A percentile compares a stretch with the other conserved stretches of the same genome.
Evolutionary conservation across 2,113 vertebrate genomes (phyloP).

Genomic region (Hippopotamus amphibius): DNA sequence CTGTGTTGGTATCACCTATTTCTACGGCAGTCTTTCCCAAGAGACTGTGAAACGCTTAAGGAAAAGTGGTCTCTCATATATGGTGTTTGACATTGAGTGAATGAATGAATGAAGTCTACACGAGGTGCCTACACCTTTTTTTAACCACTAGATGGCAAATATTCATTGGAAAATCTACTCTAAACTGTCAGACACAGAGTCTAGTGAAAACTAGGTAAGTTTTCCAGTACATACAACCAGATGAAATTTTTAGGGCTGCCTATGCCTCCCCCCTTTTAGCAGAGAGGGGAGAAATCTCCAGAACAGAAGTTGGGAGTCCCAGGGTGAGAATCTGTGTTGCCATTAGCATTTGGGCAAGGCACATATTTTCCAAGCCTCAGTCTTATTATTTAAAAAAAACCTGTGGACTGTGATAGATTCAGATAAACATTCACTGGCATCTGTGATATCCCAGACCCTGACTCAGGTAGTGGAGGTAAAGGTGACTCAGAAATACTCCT

Average conservation of each 20-base stretch:
- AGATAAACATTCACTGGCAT: background rate
- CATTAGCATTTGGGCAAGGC: background rate
- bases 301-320: background rate
- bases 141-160: constrained; percentile 48
- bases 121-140: background rate
- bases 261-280: background rate
- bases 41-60: background rate
- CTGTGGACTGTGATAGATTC: background rate
- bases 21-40: background rate
- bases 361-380: background rate
- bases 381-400: background rate
- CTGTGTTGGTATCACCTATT: background rate
- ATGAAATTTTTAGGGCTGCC: background rate
- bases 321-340: background rate
- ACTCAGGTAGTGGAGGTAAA: background rate
- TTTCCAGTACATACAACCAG: background rate
- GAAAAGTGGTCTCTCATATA: background rate
- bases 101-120: background rate
- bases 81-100: background rate
- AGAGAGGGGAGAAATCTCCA: background rate
- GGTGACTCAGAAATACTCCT: background rate
- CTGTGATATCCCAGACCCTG: background rate
- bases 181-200: background rate
- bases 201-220: background rate
- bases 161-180: background rate